Evolutionary conservation across 2,797 vertebrate genomes (phyloP), one percentile per base, ranked within the genome.

Genomic region (Triplophysa bombifrons): DNA sequence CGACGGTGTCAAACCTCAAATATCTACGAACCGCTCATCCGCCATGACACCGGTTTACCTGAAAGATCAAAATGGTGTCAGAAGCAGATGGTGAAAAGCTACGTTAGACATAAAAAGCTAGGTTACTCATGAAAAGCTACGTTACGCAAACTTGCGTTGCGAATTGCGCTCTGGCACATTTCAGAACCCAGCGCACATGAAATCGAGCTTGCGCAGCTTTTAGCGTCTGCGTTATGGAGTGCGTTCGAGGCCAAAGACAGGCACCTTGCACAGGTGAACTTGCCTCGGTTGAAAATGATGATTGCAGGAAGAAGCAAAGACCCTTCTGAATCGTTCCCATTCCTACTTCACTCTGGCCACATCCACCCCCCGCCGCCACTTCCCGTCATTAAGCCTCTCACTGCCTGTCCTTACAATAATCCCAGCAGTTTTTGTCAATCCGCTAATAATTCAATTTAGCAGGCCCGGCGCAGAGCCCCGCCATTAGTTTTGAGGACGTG

Each of bases 401-500:
- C 87, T 83, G 79, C 87, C 86, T 82, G 74, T 72, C 87, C 89
- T 88, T 88, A 88, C 91, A 91, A 91, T 89, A 91, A 89, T 92
- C 91, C 88, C 87, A 86, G 89, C 90, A 88, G 89, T 91, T 93
- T 93, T 92, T 92, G 92, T 93, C 93, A 93, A 91, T 90, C 88
- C 87, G 84, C 91, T 93, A 92, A 93, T 94, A 94, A 94, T 94
- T 94, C 88, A 93, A 93, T 93, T 92, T 90, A 93, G 90, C 92
- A 92, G 92, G 84, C 83, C 88, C 88, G 44, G 79, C 90, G 87
- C 87, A 85, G 88, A 87, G 80, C 86, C 90, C 77, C 90, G 91
- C 92, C 92, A 93, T 94, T 94, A 94, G 91, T 91, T 93, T 90
- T 90, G 88, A 92, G 89, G 89, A 91, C 87, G 86, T 91, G 90